Evolutionary conservation across 35 echinoderm and acorn worm genomes (phyloP).

Genomic region (Ophioderma brevispina): DNA sequence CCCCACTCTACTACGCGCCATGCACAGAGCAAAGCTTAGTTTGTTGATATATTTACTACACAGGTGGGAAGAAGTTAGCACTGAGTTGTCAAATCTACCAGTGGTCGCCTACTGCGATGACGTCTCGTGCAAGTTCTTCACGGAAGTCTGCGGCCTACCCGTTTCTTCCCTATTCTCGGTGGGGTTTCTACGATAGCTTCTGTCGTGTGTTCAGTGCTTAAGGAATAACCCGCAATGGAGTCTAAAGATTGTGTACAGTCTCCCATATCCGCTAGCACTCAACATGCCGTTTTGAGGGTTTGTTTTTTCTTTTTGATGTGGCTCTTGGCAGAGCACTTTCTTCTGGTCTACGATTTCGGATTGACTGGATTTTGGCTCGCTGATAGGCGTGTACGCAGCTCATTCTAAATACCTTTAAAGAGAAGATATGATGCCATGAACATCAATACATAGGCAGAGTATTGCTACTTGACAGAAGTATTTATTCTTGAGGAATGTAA

Average conservation of each 20-base stretch:
- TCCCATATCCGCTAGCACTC: not conserved
- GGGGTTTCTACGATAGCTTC: not conserved
- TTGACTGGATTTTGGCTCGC: conserved; percentile 81
- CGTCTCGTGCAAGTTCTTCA: not conserved
- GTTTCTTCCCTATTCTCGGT: not conserved
- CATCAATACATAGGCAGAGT: no score
- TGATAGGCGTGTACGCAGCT: conserved; percentile 82
- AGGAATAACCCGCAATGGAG: not conserved
- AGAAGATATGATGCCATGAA: not conserved
- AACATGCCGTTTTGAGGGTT: not conserved
- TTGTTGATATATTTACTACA: no score
- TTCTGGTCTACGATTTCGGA: conserved; percentile 81
- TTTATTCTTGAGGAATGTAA: no score
- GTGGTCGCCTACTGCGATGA: not conserved
- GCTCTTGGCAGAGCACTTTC: conserved; percentile 26
- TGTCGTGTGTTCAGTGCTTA: not conserved
- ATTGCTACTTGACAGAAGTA: no score
- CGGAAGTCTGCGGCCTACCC: not conserved
- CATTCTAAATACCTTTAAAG: conserved; percentile 79
- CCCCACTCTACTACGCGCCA: no score
- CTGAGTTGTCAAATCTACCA: no score
- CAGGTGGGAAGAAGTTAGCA: no score
- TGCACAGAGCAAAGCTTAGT: no score
- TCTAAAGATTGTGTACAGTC: not conserved
- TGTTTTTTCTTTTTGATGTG: not conserved